Evolutionary conservation across 2,797 vertebrate species (phyloP).

Genomic region (Catamblyrhynchus diadema): DNA sequence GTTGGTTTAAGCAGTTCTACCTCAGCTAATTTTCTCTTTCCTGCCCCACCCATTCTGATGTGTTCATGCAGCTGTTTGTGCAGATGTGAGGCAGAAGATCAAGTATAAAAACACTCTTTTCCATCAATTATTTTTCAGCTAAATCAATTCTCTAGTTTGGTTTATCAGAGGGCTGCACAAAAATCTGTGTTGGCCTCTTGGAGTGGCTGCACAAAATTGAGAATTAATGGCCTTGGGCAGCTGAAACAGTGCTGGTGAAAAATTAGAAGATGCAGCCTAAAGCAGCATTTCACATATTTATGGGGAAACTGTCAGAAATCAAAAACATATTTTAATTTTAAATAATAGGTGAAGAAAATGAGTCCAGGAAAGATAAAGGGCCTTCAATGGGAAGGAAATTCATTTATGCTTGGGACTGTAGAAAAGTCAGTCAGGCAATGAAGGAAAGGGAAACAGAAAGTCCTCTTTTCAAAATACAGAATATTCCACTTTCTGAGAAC

Average conservation of each 20-base stretch:
- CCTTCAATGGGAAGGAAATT: background rate
- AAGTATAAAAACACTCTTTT: background rate
- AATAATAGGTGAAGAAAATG: background rate
- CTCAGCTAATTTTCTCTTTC: slow-evolving; percentile 55
- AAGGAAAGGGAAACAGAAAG: background rate
- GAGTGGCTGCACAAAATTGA: background rate
- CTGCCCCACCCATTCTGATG: slow-evolving; percentile 47
- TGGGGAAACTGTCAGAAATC: background rate
- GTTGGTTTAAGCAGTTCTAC: slow-evolving; percentile 21
- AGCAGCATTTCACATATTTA: background rate
- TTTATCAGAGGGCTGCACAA: background rate
- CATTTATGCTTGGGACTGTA: background rate
- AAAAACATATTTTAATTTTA: background rate
- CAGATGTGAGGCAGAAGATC: slow-evolving; percentile 38
- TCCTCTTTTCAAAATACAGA: background rate
- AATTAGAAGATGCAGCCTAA: background rate
- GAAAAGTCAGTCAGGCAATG: background rate
- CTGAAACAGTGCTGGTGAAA: background rate
- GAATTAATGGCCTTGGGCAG: background rate
- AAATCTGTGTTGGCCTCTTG: background rate
- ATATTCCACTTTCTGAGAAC: background rate
- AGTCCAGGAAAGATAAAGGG: background rate
- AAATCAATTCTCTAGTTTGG: background rate
- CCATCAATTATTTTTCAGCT: slow-evolving; percentile 15
- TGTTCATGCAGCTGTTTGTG: slow-evolving; percentile 31